Percentiles rank a stretch among this genome's conserved stretches.
Conservation (phyloP, 2,888 invertebrate species). For the Drosophila fulvimacula region DNA sequence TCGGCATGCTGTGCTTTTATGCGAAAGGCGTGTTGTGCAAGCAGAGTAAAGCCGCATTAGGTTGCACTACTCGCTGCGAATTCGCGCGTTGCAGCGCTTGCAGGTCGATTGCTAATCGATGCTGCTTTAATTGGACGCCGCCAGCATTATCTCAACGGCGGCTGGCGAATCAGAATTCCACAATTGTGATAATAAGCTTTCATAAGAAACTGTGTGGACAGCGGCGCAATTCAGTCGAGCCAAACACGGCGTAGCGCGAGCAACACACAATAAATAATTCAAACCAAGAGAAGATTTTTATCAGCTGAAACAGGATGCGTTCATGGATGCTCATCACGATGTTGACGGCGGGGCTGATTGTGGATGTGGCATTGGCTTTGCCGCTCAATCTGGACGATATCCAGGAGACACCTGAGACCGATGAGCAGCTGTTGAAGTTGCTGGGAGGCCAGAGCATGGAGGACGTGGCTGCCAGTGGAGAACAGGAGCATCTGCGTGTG, state of each 20-base stretch:
- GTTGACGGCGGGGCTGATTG: slow-evolving; percentile 25
- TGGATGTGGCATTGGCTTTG: slow-evolving; percentile 11
- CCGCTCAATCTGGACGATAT: slow-evolving; percentile 18
- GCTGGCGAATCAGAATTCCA: slow-evolving; percentile 16
- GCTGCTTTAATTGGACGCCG: slow-evolving; percentile 30
- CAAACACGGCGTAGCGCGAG: slow-evolving; percentile 36
- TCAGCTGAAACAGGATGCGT: slow-evolving; percentile 21
- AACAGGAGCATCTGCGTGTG: not conserved
- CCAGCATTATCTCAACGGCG: slow-evolving; percentile 9
- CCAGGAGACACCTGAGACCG: slow-evolving; percentile 5
- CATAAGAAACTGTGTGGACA: slow-evolving; percentile 42
- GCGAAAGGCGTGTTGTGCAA: slow-evolving; percentile 10
- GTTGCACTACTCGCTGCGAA: slow-evolving; percentile 12
- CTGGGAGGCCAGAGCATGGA: slow-evolving; percentile 18
- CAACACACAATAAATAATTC: slow-evolving; percentile 12
- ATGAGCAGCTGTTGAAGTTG: not conserved
- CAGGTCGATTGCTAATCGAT: slow-evolving; percentile 28
- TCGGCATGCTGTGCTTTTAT: not conserved
- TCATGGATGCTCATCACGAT: slow-evolving; percentile 14
- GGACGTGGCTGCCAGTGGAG: slow-evolving; percentile 6
- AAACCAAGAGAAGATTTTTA: slow-evolving; percentile 11
- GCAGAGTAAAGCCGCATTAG: slow-evolving; percentile 1
- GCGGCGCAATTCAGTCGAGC: slow-evolving; percentile 42
- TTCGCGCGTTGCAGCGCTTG: slow-evolving; percentile 13
- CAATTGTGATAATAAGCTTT: slow-evolving; percentile 37